Base-by-base conservation (phyloP, 2,888 invertebrate genomes). In the Drosophila quasianomalipes region DNA sequence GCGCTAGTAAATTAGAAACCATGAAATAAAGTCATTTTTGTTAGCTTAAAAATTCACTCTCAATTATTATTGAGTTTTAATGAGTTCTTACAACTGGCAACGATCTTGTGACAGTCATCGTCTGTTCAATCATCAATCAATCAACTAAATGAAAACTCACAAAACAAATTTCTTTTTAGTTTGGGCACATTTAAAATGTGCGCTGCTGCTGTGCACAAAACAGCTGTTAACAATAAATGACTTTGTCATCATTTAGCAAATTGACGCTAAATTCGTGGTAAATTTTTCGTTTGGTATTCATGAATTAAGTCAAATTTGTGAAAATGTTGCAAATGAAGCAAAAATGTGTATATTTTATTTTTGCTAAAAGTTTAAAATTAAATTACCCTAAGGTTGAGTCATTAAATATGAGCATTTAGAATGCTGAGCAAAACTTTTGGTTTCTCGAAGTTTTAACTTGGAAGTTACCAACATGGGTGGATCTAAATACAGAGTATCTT, bases 401-500 rank as follows among this genome's bases (percentile, higher is more conserved):
- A 26, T 47, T 47, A 47, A 41, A n/a, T n/a, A 41, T 5, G 0
- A n/a, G 41, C n/a, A 5, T 41, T 41, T 41, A 41, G 12, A 41
- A 41, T 41, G 41, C 5, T n/a, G n/a, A 12, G 26, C 26, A 47
- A 47, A 47, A 9, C 16, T 26, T 4, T 26, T 26, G 7, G 26
- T 26, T n/a, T 41, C 41, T 2, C n/a, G n/a, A 41, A 41, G 2
- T 1, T 22, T 2, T 22, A 12, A 1, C 0, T 44, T 14, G 1
- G 7, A 22, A 22, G 22, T 14, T 22, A 7, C 47, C 4, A 22
- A 22, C 7, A 19, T 26, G 7, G 1, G 22, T 26, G 26, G 14
- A 16, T 16, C 7, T 26, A 9, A 16, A 26, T 9, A 35, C 30
- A 52, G 65, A 22, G 41, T 65, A 49, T 74, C 16, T 47, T 26